Evolutionary conservation across 2,888 invertebrate species (phyloP), one percentile per base, ranked within the genome.

Genomic region (Amblyjoppa proteus): DNA sequence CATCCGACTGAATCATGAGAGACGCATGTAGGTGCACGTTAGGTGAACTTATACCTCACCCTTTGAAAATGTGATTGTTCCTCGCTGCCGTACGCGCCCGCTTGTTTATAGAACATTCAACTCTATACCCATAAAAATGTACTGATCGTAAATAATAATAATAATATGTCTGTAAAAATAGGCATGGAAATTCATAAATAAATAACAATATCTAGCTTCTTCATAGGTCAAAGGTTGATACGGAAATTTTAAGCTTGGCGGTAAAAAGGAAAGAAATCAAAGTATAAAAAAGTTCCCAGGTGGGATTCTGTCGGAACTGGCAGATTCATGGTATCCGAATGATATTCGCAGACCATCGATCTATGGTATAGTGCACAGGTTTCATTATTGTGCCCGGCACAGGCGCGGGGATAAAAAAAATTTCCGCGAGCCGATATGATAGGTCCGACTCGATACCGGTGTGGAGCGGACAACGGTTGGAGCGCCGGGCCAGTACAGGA

Each of bases 1-100:
- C 87, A 28, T 70, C 71, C 83, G 88, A 83, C 87, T 89, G 88
- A 91, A 89, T 90, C 89, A 89, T 86, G 88, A 89, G 88, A 73
- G 66, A 68, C 71, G 51, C 68, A 58, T 77, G 66, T 77, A 77
- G 68, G 68, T 77, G 53, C 76, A 13, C 66, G 76, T 76, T 76
- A 76, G 66, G 76, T 76, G 77, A 53, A 56, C 53, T 68, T 68
- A 68, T 51, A 68, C 51, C 25, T 53, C 53, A 0, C 51, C 25
- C 38, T 28, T 53, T 28, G 34, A n/a, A 25, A n/a, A 20, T 41
- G 13, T 41, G 53, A 31, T 31, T 64, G 34, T 34, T 31, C 16
- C 34, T 2, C 28, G 31, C 34, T 64, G 31, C 16, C 31, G 5
- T 34, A 64, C 3, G n/a, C 64, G 34, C 34, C 31, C 16, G 64